Evolutionary conservation across 2,888 invertebrate species (phyloP).

Genomic region (Syrista parreyssii): DNA sequence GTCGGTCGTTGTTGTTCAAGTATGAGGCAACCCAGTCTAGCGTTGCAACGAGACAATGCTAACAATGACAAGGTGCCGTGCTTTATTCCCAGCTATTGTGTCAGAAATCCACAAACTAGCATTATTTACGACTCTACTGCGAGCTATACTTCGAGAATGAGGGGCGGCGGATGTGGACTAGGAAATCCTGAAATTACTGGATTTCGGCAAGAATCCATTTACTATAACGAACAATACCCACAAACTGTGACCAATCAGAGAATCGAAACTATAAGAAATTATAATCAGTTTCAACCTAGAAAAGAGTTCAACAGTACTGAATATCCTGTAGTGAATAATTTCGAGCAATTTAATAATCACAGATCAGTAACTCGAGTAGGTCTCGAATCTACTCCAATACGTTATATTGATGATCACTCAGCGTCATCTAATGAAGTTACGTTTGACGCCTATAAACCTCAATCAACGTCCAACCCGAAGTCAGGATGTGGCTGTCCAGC

Average conservation of each 20-base stretch:
- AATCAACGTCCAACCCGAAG: not conserved
- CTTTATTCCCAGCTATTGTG: conserved; percentile 34
- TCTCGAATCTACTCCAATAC: conserved; percentile 10
- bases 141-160: conserved; percentile 31
- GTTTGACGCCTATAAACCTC: not conserved
- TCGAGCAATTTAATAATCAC: not conserved
- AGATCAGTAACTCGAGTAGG: not conserved
- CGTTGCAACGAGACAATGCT: conserved; percentile 1
- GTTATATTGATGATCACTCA: conserved; percentile 11
- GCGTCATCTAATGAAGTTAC: not conserved
- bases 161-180: conserved; percentile 36
- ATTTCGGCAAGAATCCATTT: not conserved
- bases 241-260: not conserved
- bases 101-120: conserved; percentile 19
- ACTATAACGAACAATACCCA: not conserved
- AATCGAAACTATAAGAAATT: not conserved
- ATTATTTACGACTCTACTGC: conserved; percentile 16
- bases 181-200: conserved; percentile 10
- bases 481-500: conserved; percentile 32
- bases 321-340: not conserved
- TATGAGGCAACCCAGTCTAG: conserved; percentile 18
- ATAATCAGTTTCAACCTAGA: not conserved
- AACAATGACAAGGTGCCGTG: conserved; percentile 7
- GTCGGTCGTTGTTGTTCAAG: conserved; percentile 42
- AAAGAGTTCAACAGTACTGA: not conserved